Conservation (phyloP, 2,113 vertebrate species). For the Oreochromis spilurus region DNA sequence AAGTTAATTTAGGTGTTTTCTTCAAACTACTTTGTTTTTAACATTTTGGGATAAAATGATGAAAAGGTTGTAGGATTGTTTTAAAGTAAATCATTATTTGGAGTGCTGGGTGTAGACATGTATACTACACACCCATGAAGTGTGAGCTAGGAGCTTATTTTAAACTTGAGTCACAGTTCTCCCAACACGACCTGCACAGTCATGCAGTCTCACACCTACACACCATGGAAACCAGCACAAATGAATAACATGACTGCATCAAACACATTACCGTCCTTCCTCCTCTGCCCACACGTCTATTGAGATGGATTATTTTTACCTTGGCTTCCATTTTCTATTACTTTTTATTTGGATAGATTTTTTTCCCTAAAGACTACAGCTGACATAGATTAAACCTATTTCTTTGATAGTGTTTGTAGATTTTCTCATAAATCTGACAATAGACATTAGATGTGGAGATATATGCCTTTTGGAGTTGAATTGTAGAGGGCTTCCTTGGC, state of each 20-base stretch:
- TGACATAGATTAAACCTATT: slow-evolving; percentile 37
- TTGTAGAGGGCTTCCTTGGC: slow-evolving; percentile 70
- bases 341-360: slow-evolving; percentile 32
- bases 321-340: slow-evolving; percentile 46
- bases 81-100: neutral
- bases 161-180: neutral
- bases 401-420: slow-evolving; percentile 37
- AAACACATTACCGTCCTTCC: slow-evolving; percentile 18
- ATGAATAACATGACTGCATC: neutral
- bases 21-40: slow-evolving; percentile 4
- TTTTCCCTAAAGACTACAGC: slow-evolving; percentile 13
- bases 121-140: neutral
- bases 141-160: neutral
- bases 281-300: neutral
- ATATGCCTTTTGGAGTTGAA: slow-evolving; percentile 73
- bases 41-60: neutral
- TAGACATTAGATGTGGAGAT: slow-evolving; percentile 70
- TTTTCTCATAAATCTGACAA: slow-evolving; percentile 36
- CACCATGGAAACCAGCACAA: neutral
- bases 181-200: neutral
- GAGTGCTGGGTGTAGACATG: neutral
- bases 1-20: slow-evolving; percentile 37
- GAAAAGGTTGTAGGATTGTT: neutral
- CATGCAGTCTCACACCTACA: neutral
- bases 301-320: slow-evolving; percentile 17